Evolutionary conservation across 1,140 invertebrate species (phyloP), one percentile per base, ranked within the genome.

Genomic region (Drosophila malerkotliana): DNA sequence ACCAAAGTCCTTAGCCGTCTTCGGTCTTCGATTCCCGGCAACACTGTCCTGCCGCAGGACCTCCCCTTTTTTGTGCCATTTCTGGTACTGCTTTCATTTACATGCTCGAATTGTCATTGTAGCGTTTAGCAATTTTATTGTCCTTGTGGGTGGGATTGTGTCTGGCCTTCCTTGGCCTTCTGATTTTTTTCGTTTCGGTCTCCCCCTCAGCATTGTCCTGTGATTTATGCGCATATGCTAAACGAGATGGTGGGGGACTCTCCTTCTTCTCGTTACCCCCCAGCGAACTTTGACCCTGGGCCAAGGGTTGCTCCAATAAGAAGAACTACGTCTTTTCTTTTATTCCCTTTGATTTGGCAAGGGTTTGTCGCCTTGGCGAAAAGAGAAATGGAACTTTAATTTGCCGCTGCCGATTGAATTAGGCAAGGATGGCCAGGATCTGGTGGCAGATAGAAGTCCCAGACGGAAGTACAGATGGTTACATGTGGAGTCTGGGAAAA

Each of bases 211-310:
- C 45, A 61, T 47, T n/a, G 61, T 5, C 57, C 52, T 52, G 76
- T 90, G 89, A 90, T 90, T 90, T 90, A 90, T 90, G 80, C 76
- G 72, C 77, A 82, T 85, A 90, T 85, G 89, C 83, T 89, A 77
- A 75, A 60, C 71, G 34, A 47, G 47, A 60, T 37, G 34, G 26
- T 7, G 60, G 47, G 53, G 48, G 9, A 8, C 15, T 14, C 7
- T 14, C 24, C 6, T 49, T 12, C 56, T 26, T 24, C 39, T 14
- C 26, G 3, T 8, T 15, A 28, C n/a, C 21, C 26, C 41, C 14
- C 14, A 8, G 5, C 57, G 71, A 76, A 80, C 85, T 85, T 81
- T 78, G 85, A 81, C 68, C 80, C 67, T 69, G 39, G 59, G 52
- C 60, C 64, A 74, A 51, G 63, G 73, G 54, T 75, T 55, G 68